A percentile compares a stretch with the other conserved stretches of the same genome.
These are phyloP conservation scores for Hycleus phaleratus DNA, from an alignment of 1,140 invertebrate species.

Conservation along the genomic window DNA sequence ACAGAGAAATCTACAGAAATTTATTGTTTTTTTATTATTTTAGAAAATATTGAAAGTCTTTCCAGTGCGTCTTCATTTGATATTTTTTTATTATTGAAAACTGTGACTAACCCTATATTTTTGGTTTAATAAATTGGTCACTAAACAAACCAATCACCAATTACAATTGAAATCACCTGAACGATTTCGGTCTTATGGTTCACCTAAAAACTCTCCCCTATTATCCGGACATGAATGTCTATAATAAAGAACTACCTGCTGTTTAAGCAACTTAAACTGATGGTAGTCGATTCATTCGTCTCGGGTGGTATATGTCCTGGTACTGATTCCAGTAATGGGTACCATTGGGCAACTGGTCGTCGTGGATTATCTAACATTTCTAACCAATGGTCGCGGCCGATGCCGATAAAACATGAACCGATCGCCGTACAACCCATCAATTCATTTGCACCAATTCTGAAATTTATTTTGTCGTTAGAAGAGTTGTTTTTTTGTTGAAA, in stretches of 20 bases:
- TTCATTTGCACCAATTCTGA: constrained; percentile 80
- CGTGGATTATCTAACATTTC: constrained; percentile 81
- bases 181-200: too few relatives aligned
- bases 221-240: too few relatives aligned
- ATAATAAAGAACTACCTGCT: constrained; percentile 5
- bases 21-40: too few relatives aligned
- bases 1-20: too few relatives aligned
- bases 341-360: constrained; percentile 81
- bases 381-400: constrained; percentile 81
- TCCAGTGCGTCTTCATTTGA: too few relatives aligned
- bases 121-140: too few relatives aligned
- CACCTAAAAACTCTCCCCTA: too few relatives aligned
- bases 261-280: constrained; percentile 19
- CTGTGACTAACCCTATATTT: too few relatives aligned
- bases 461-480: neutral
- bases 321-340: constrained; percentile 63
- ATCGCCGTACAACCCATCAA: constrained; percentile 77
- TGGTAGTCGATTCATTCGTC: constrained; percentile 16
- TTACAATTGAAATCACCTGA: too few relatives aligned
- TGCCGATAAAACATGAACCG: constrained; percentile 66
- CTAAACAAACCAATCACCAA: too few relatives aligned
- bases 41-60: too few relatives aligned
- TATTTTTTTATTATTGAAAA: too few relatives aligned
- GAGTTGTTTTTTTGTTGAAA: neutral
- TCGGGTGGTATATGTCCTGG: constrained; percentile 45